Evolutionary conservation across 2,113 vertebrate genomes (phyloP).

Genomic region (Antennarius striatus): DNA sequence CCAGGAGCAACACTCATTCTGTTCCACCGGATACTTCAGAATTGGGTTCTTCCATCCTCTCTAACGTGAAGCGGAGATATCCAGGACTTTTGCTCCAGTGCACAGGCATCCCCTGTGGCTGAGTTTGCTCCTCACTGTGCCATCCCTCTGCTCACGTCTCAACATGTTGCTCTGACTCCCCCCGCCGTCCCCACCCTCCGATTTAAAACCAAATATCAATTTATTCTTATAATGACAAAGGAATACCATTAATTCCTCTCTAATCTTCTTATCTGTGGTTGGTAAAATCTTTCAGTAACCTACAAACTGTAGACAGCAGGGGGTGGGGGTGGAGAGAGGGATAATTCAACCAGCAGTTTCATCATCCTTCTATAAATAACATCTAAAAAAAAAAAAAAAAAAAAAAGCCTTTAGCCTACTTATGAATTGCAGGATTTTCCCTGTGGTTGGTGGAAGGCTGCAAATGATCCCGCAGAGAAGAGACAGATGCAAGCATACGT

Average conservation of each 20-base stretch:
- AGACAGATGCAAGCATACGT: slow-evolving; percentile 57
- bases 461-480: slow-evolving; percentile 33
- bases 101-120: slow-evolving; percentile 40
- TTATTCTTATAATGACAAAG: slow-evolving; percentile 83
- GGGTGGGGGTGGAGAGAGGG: slow-evolving; percentile 51
- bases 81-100: slow-evolving; percentile 47
- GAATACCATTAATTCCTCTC: slow-evolving; percentile 83
- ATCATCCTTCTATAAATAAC: slow-evolving; percentile 55
- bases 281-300: slow-evolving; percentile 84
- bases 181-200: slow-evolving; percentile 62
- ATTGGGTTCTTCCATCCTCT: slow-evolving; percentile 46
- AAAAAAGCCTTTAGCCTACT: slow-evolving; percentile 65
- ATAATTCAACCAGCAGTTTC: slow-evolving; percentile 68
- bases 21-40: slow-evolving; percentile 18
- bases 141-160: slow-evolving; percentile 59
- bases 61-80: slow-evolving; percentile 50
- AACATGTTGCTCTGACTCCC: slow-evolving; percentile 58
- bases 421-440: slow-evolving; percentile 43
- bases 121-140: slow-evolving; percentile 50
- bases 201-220: slow-evolving; percentile 82
- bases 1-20: slow-evolving; percentile 49
- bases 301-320: slow-evolving; percentile 74
- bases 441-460: slow-evolving; percentile 13
- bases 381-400: slow-evolving; percentile 68
- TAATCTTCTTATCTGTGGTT: slow-evolving; percentile 83